Percentiles rank a stretch among this genome's conserved stretches.
These are phyloP conservation scores for Artemia sinica DNA, from an alignment of 2,888 invertebrate species.

Conservation along the genomic window DNA sequence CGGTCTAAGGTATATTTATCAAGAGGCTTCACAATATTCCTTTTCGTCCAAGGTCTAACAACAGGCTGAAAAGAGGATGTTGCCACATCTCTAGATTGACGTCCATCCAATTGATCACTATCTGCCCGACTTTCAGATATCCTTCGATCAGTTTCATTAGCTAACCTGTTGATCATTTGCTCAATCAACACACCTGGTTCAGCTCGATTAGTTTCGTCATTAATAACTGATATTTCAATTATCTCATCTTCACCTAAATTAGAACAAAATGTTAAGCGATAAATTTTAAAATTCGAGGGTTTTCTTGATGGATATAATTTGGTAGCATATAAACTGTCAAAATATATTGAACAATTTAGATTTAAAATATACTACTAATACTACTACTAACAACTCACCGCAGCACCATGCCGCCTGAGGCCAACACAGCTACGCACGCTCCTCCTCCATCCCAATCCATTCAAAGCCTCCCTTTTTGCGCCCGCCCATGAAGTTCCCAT, in stretches of 20 bases:
- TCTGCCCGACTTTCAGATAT: conserved; percentile 13
- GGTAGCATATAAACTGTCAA: neutral
- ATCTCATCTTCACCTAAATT: conserved; percentile 48
- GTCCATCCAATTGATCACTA: neutral
- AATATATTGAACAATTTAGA: neutral
- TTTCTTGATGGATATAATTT: no score
- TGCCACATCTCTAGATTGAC: neutral
- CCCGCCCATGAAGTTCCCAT: no score
- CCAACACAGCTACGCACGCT: no score
- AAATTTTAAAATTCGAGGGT: no score
- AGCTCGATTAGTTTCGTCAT: neutral
- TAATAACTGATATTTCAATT: conserved; percentile 36
- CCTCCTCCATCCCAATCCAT: no score
- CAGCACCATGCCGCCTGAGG: no score
- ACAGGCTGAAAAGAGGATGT: neutral
- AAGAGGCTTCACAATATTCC: neutral
- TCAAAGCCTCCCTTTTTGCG: no score
- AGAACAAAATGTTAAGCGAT: no score
- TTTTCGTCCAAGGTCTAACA: neutral
- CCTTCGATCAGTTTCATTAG: conserved; percentile 36
- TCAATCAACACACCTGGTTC: conserved; percentile 43
- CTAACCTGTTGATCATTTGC: conserved; percentile 50
- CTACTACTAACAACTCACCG: no score
- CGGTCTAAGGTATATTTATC: neutral
- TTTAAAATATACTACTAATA: no score